Percentiles rank a stretch among this genome's conserved stretches.
Conservation (phyloP, 30 jellyfish, hydroid and myxozoan species). For the Nemopilema nomurai region DNA sequence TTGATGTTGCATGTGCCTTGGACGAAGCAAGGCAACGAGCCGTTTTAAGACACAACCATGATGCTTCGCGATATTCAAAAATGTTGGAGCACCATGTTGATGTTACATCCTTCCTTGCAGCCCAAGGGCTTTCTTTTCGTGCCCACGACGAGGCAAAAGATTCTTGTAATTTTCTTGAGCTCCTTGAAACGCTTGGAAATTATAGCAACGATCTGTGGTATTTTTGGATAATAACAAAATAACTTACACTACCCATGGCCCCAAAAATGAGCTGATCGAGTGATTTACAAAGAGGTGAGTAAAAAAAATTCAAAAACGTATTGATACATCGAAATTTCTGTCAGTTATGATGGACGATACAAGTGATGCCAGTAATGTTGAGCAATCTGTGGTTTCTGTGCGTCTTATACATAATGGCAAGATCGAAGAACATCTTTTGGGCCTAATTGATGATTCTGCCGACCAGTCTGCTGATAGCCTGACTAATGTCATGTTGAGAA, state of each 20-base stretch:
- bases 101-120: not conserved
- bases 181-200: not conserved
- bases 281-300: constrained; percentile 7
- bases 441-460: not conserved
- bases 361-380: constrained; percentile 2
- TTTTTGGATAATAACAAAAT: constrained; percentile 1
- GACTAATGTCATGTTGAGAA: not conserved
- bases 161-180: not conserved
- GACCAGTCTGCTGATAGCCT: not conserved
- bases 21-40: constrained; percentile 5
- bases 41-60: not conserved
- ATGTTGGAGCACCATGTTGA: constrained; percentile 4
- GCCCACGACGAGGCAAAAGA: constrained; percentile 6
- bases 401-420: constrained; percentile 9
- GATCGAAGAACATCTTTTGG: constrained; percentile 9
- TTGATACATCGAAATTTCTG: not conserved
- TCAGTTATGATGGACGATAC: constrained; percentile 32
- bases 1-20: constrained; percentile 12
- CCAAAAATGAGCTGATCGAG: constrained; percentile 19
- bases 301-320: not conserved
- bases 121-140: constrained; percentile 8
- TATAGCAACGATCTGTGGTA: constrained; percentile 18
- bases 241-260: constrained; percentile 6
- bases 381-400: constrained; percentile 25
- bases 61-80: not conserved